Base-by-base conservation (phyloP, 2,113 vertebrate species). In the Barnardius zonarius region DNA sequence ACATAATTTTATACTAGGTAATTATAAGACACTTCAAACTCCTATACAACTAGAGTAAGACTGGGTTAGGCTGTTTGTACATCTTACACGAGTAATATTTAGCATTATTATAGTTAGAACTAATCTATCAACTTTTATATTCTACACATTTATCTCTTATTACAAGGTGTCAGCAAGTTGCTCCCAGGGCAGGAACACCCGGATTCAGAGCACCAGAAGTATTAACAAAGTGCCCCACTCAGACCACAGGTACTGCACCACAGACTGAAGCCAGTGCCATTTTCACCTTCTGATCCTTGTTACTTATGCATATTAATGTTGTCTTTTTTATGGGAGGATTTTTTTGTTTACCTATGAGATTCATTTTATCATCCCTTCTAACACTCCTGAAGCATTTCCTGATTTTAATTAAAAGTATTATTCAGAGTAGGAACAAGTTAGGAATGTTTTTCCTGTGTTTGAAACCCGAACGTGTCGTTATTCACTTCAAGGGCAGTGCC, bases 151-250 rank as follows among this genome's bases (percentile, higher is more conserved):
- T 92, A 52, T 94, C 77, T 78, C 28, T 72, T 49, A 19, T 95
- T 39, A 35, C 83, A 96, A 99, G 99, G 93, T 98, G 98, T 93
- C 99, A 99, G 57, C 99, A 99, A 97, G 98, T 99, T 91, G 99
- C 99, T 57, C 99, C 99, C 44, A 97, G 99, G 81, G 99, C 99
- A 82, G 99, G 99, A 63, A 99, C 99, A 16, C 99, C 99, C 13
- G 99, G 99, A 82, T 99, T 99, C 96, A 98, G 99, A 97, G 99
- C 99, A 51, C 99, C 99, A 51, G 99, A 99, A 91, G 99, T 99
- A 69, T 97, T 99, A 85, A 99, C 98, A 4, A 99, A 99, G 96
- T 99, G 99, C 88, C 99, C 99, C 30, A 98, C 98, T 95, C 99
- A 99, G 93, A 99, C 99, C 67, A 99, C 99, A 97, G 99, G 99